These are phyloP conservation scores for Pemphigus obesinymphae DNA, from an alignment of 1,140 invertebrate species.

Conservation along the genomic window DNA sequence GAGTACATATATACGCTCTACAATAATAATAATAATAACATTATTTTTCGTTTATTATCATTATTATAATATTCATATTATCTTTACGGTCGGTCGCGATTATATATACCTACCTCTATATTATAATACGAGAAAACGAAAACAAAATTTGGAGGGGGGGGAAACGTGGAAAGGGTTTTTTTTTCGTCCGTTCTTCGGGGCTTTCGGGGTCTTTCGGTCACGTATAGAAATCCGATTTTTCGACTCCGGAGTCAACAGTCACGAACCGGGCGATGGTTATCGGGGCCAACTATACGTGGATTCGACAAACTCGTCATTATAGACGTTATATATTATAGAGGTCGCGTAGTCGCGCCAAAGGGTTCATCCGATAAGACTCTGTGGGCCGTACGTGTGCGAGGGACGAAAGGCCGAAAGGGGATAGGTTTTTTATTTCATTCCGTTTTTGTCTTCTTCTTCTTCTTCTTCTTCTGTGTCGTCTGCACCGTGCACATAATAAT, in stretches of 20 bases:
- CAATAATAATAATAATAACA: slow-evolving; percentile 4
- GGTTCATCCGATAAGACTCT: too few species aligned
- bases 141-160: too few species aligned
- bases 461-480: neutral
- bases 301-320: slow-evolving; percentile 41
- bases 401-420: neutral
- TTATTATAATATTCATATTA: neutral
- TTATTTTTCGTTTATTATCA: too few species aligned
- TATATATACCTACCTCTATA: too few species aligned
- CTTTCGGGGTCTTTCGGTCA: slow-evolving; percentile 36
- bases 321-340: neutral
- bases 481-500: too few species aligned
- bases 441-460: neutral
- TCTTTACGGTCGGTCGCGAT: neutral
- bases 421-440: neutral
- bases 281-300: neutral
- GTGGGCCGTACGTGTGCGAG: neutral
- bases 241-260: slow-evolving; percentile 28
- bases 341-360: too few species aligned
- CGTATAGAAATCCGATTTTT: slow-evolving; percentile 37
- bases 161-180: slow-evolving; percentile 5
- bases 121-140: too few species aligned
- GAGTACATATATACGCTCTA: neutral
- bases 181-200: neutral
- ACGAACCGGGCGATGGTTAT: slow-evolving; percentile 38